phyloP scores from a whole-genome alignment of 2,113 vertebrate genomes.

The Oryzias celebensis region DNA sequence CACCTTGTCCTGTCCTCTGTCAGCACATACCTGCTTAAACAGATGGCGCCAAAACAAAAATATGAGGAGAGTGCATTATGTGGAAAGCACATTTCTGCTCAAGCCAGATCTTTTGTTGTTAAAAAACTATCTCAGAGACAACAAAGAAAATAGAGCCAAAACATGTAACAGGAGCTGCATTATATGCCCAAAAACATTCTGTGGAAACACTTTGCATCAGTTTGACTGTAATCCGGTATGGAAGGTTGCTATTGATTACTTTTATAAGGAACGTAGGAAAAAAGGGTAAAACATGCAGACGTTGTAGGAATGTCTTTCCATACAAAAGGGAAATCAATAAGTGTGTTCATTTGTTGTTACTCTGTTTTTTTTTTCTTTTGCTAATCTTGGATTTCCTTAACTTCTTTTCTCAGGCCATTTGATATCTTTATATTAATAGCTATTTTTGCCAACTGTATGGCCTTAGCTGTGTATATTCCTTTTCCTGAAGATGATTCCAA shows the following conservation, averaged over 20 bases:
- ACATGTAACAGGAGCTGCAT: too few relatives aligned
- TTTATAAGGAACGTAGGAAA: too few relatives aligned
- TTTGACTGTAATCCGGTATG: too few relatives aligned
- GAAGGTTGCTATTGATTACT: too few relatives aligned
- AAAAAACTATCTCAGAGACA: too few relatives aligned
- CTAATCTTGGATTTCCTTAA: conserved; percentile 80
- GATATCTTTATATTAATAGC: conserved; percentile 99
- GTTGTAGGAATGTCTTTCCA: too few relatives aligned
- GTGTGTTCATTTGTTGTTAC: background rate
- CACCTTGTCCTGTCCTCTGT: conserved; percentile 7
- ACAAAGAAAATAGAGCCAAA: too few relatives aligned
- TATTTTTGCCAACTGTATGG: conserved; percentile 99
- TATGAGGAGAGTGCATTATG: conserved; percentile 13
- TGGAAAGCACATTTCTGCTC: conserved; percentile 18
- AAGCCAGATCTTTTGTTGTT: background rate
- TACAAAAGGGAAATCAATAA: too few relatives aligned
- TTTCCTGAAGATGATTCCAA: conserved; percentile 99
- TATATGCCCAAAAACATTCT: too few relatives aligned
- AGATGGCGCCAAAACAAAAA: conserved; percentile 26
- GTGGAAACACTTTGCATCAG: too few relatives aligned
- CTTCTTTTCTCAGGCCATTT: conserved; percentile 89
- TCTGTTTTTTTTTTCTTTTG: background rate
- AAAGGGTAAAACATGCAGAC: background rate
- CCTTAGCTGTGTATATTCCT: conserved; percentile 99
- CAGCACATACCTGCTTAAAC: conserved; percentile 1